Evolutionary conservation across 2,113 vertebrate genomes (phyloP), one percentile per base, ranked within the genome.

Genomic region (Tetrax tetrax): DNA sequence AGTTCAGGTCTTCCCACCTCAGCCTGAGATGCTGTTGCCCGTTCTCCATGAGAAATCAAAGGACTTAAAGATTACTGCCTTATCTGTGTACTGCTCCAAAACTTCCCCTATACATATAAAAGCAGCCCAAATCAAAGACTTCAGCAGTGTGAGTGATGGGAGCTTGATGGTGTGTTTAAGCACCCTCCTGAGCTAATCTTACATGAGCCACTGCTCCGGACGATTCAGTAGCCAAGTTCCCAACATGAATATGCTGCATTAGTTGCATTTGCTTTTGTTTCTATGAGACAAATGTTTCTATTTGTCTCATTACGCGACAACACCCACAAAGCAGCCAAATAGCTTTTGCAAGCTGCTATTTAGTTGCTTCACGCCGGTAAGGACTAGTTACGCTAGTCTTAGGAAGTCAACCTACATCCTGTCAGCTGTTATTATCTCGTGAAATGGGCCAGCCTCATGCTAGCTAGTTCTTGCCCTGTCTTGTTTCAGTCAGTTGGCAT

Each of bases 401-500:
- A 63, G 64, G 83, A 91, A 92, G 83, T 8, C 1, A 0, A 75
- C 76, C 77, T 87, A 38, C 56, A 71, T 84, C 89, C 53, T 82
- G 82, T 53, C 60, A 63, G 80, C n/a, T 89, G 68, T 76, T 87
- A n/a, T n/a, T 81, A 75, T 64, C 94, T 84, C 18, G 1, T 68
- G 80, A 91, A 86, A 71, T 2, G 7, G 80, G 69, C 61, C 80
- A 92, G 7, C 41, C 17, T 92, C 10, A 2, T 14, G 28, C 92
- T 79, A 68, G 65, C 38, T 81, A 54, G 24, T 48, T 92, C 95
- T 94, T 92, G 89, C 83, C 74, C 65, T 53, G 61, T 90, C 95
- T 92, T 95, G 88, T 87, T 90, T 71, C 80, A 71, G 1, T 83
- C 50, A 15, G 28, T 68, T 87, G 61, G 83, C 72, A 84, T 14